These are phyloP conservation scores for Tipula unca DNA, from an alignment of 2,888 invertebrate genomes.

Conservation along the genomic window DNA sequence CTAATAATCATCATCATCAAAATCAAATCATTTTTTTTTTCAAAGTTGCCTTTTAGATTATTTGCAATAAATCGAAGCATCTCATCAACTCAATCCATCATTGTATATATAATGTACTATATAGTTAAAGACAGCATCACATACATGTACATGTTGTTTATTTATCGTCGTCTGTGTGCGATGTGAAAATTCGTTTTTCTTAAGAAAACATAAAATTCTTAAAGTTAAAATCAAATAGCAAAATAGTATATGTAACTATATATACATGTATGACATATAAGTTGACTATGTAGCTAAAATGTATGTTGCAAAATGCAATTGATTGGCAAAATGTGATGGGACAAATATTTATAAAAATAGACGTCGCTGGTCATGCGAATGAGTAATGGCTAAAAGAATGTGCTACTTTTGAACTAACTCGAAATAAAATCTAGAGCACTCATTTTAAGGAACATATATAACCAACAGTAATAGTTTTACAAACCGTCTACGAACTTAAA, in stretches of 20 bases:
- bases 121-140: not conserved
- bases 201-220: not conserved
- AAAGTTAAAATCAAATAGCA: not conserved
- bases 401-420: too few species aligned
- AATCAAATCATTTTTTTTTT: not conserved
- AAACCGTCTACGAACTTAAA: too few species aligned
- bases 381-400: not conserved
- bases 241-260: not conserved
- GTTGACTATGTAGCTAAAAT: not conserved
- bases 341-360: not conserved
- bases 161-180: constrained; percentile 1
- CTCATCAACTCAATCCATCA: not conserved
- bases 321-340: not conserved
- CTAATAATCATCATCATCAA: not conserved
- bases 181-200: not conserved
- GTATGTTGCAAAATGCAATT: not conserved
- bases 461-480: too few species aligned
- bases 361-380: not conserved
- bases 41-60: not conserved
- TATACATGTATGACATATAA: not conserved
- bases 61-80: not conserved
- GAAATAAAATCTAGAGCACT: too few species aligned
- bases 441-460: too few species aligned
- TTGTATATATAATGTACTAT: not conserved
- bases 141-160: not conserved